A percentile compares a stretch with the other conserved stretches of the same genome.
Evolutionary conservation across 2,797 vertebrate species (phyloP).

Genomic region (Channa striata): DNA sequence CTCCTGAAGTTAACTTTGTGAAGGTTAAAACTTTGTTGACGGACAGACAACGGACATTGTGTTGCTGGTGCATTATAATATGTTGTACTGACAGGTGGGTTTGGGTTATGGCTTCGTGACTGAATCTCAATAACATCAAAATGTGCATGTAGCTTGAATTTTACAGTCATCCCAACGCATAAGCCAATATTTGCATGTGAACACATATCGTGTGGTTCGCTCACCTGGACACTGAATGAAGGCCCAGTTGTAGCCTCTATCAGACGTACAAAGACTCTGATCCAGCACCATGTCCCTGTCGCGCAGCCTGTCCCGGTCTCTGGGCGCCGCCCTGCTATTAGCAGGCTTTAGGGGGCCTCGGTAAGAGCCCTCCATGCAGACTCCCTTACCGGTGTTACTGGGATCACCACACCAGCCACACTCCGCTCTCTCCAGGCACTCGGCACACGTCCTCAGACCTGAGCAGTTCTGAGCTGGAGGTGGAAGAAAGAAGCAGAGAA

Average conservation of each 20-base stretch:
- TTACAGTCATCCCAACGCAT: neutral
- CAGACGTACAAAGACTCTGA: slow-evolving; percentile 86
- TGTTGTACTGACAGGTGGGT: neutral
- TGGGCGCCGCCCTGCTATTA: slow-evolving; percentile 47
- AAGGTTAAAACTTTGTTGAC: neutral
- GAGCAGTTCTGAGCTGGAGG: slow-evolving; percentile 92
- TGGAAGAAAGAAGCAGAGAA: neutral
- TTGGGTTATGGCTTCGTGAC: neutral
- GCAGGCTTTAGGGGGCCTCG: slow-evolving; percentile 87
- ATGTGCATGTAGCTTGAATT: too few species aligned
- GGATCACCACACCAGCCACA: slow-evolving; percentile 95
- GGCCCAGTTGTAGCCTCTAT: slow-evolving; percentile 91
- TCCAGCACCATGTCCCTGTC: slow-evolving; percentile 87
- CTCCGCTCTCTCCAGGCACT: slow-evolving; percentile 91
- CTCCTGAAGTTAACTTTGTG: neutral
- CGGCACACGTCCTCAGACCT: slow-evolving; percentile 89
- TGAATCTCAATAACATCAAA: neutral
- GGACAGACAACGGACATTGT: neutral
- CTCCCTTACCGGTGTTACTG: slow-evolving; percentile 90
- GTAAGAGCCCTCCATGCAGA: slow-evolving; percentile 91
- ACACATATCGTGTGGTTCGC: neutral
- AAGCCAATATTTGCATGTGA: neutral
- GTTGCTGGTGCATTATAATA: neutral
- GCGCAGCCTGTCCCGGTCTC: slow-evolving; percentile 42
- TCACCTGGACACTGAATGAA: slow-evolving; percentile 95